phyloP scores from a whole-genome alignment of 2,888 invertebrate species.

The Neelides folsomi region DNA sequence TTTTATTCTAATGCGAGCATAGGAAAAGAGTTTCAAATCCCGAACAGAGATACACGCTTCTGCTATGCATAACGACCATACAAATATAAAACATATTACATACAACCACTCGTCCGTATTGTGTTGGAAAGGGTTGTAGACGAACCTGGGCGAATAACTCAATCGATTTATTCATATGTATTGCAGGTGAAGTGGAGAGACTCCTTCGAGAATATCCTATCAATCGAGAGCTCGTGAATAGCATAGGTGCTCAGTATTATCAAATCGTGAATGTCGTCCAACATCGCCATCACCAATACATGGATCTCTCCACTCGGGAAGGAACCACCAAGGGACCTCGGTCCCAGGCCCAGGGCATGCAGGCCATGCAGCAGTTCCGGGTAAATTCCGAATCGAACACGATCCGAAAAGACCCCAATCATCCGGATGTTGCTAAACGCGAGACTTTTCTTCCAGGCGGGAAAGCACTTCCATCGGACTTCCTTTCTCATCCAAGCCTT shows the following conservation, averaged over 20 bases:
- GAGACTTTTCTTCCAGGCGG: slow-evolving; percentile 58
- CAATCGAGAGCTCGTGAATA: slow-evolving; percentile 80
- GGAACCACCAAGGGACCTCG: slow-evolving; percentile 28
- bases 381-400: slow-evolving; percentile 13
- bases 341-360: slow-evolving; percentile 30
- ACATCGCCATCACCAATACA: slow-evolving; percentile 85
- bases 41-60: no score
- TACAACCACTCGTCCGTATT: neutral
- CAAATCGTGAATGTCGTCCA: slow-evolving; percentile 91
- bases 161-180: slow-evolving; percentile 32
- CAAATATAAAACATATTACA: no score
- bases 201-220: slow-evolving; percentile 78
- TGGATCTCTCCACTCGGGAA: slow-evolving; percentile 44
- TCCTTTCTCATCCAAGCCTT: slow-evolving; percentile 92
- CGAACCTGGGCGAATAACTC: neutral
- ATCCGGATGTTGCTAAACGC: slow-evolving; percentile 3
- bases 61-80: no score
- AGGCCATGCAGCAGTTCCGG: slow-evolving; percentile 29
- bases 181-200: slow-evolving; percentile 77
- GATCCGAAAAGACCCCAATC: no score
- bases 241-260: slow-evolving; percentile 81
- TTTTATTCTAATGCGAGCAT: no score
- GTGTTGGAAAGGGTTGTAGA: neutral
- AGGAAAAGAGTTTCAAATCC: no score
- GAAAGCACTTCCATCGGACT: slow-evolving; percentile 86